Conservation (phyloP, 2,113 vertebrate species). For the Ptilorrhoa leucosticta region DNA sequence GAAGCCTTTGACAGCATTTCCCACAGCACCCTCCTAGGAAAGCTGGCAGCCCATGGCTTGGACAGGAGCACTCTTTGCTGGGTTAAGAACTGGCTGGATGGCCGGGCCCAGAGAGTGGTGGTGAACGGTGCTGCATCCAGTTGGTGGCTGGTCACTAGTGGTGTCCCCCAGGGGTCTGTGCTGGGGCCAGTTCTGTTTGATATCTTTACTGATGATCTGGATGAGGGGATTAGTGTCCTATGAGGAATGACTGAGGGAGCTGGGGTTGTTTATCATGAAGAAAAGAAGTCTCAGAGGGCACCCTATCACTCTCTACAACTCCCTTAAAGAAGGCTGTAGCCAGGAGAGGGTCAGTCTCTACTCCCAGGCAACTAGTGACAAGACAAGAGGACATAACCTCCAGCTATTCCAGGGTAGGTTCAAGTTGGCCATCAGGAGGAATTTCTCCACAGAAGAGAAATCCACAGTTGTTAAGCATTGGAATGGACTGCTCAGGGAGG, state of each 20-base stretch:
- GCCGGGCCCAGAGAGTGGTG: fast-evolving
- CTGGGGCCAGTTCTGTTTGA: fast-evolving
- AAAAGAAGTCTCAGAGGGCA: neutral
- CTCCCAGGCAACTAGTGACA: neutral
- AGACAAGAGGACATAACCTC: neutral
- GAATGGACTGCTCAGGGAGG: neutral
- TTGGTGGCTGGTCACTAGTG: neutral
- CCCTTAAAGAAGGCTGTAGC: neutral
- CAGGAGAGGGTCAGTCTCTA: neutral
- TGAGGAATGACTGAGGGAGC: neutral
- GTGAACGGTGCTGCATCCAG: neutral
- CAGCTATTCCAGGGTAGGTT: neutral
- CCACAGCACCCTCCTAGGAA: neutral
- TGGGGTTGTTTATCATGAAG: neutral
- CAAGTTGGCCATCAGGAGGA: neutral
- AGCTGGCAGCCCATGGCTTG: neutral
- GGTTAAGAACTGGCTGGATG: neutral
- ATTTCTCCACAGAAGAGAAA: neutral
- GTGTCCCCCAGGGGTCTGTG: neutral
- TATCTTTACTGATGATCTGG: neutral
- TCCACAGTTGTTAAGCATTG: neutral
- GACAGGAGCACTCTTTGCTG: fast-evolving
- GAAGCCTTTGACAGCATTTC: neutral
- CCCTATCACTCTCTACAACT: neutral
- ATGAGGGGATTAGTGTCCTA: too few species aligned